Base-by-base conservation (phyloP, 2,888 invertebrate species). In the Incurvaria masculella region DNA sequence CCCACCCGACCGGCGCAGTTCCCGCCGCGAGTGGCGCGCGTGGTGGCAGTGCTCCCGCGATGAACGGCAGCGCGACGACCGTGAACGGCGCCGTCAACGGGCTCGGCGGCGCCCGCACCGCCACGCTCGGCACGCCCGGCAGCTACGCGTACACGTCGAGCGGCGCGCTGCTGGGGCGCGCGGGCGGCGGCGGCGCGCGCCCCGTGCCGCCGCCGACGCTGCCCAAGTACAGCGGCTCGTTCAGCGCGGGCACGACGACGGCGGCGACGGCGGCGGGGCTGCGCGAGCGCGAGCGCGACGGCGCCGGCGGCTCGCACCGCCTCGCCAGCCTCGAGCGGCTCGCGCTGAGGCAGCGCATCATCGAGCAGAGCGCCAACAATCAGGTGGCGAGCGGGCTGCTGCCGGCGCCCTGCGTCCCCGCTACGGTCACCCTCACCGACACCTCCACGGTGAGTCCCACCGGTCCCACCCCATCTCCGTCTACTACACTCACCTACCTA, bases 271-370 rank as follows among this genome's bases (percentile, higher is more conserved):
- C 14, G 33, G 51, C 54, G 43, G 80, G 80, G 47, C 68, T 83
- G 42, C 72, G 87, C 51, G 84, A 83, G 58, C 79, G 87, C 51
- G 87, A 87, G 55, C 66, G 76, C 52, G 88, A 88, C 61, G 83
- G 85, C 57, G 75, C 84, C 53, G 87, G 87, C 57, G 87, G 88
- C 59, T 89, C 90, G 48, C 91, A 91, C 71, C 79, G 86, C 53
- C 80, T 91, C 58, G 88, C 91, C 48, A 91, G 91, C 65, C 82
- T 92, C 54, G 92, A 92, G 70, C 83, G 91, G 64, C 79, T 92
- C 62, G 91, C 91, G 43, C 82, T 89, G 57, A 81, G 91, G 51
- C 91, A 91, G 69, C 86, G 91, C 64, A 86, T 91, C 60, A 86
- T 90, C 63, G 91, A 90, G 63, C 85, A 86, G 55, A 76, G 58